A percentile compares a stretch with the other conserved stretches of the same genome.
Evolutionary conservation across 2,888 invertebrate genomes (phyloP).

Genomic region (Ophion slaviceki): DNA sequence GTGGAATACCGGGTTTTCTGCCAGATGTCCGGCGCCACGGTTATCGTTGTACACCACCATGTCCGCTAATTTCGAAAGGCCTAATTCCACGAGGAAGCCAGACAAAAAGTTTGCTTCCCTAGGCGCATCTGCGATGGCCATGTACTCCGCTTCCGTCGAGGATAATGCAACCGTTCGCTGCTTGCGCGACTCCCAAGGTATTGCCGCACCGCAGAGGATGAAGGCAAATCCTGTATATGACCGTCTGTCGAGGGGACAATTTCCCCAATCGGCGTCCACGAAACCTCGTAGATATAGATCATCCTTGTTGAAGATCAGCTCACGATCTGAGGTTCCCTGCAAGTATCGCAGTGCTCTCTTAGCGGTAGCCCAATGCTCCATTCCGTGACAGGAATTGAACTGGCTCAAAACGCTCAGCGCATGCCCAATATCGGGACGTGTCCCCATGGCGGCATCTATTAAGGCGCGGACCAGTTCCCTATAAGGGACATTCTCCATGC

Average conservation of each 20-base stretch:
- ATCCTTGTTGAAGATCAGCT: conserved; percentile 63
- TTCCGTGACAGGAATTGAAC: conserved; percentile 43
- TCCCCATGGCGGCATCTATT: conserved; percentile 62
- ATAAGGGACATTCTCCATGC: conserved; percentile 54
- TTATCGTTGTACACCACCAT: conserved; percentile 51
- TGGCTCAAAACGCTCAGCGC: conserved; percentile 63
- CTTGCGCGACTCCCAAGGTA: conserved; percentile 52
- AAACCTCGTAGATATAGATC: conserved; percentile 64
- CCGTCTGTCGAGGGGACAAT: conserved; percentile 58
- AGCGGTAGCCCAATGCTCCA: conserved; percentile 71
- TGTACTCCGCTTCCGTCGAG: conserved; percentile 52
- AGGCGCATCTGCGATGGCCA: conserved; percentile 37
- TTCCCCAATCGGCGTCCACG: conserved; percentile 74
- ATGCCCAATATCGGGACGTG: conserved; percentile 64
- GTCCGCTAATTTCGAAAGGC: neutral
- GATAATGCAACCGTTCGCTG: conserved; percentile 58
- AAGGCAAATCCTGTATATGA: conserved; percentile 62
- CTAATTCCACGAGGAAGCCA: conserved; percentile 14
- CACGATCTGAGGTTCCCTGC: conserved; percentile 64
- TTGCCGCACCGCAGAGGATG: conserved; percentile 24
- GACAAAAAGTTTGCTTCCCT: conserved; percentile 37
- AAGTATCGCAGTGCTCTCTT: conserved; percentile 75
- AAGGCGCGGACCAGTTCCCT: conserved; percentile 64
- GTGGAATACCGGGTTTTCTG: conserved; percentile 52
- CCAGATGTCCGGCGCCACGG: conserved; percentile 37